Evolutionary conservation across 2,888 invertebrate genomes (phyloP), one percentile per base, ranked within the genome.

Genomic region (Crematogaster levior): DNA sequence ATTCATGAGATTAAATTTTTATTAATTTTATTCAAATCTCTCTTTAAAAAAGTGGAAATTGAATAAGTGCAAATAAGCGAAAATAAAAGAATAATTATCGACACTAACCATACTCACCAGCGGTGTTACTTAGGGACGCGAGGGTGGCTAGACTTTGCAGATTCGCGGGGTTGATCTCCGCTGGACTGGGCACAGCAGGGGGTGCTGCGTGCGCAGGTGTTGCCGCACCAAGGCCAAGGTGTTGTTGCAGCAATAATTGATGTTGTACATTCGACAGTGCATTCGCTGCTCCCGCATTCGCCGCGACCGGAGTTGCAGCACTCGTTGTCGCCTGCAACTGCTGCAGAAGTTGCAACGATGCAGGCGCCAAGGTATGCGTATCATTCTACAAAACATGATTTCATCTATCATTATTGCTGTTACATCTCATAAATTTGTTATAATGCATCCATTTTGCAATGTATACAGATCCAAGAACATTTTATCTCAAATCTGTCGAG

Each of bases 61-160:
- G 4, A 61, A 51, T 40, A 66, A 40, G 56, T 18, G 43, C 9
- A 68, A 82, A 70, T 75, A 27, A 27, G 15, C 21, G 2, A 37
- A 70, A 70, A 70, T 61, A 48, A 58, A 72, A 72, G 7, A 37
- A 9, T 12, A 63, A 56, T 18, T 56, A 81, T 73, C 21, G 85
- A 89, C 89, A 90, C 89, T 75, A 86, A 94, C 94, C 94, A 91
- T 94, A 94, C 92, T 94, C 94, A 93, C 93, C 92, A 85, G 94
- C 93, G 75, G 93, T 92, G 90, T 95, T 93, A 90, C 94, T 92
- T 89, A 93, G 90, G 87, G 94, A 92, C 88, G 92, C 94, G 77
- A 97, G 95, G 48, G 97, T 96, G 73, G 97, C 97, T 81, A 97
- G 95, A 84, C 95, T 95, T 90, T 96, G 96, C 68, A 96, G 94